Evolutionary conservation across 2,113 vertebrate genomes (phyloP).

Genomic region (Spheniscus mendiculus): DNA sequence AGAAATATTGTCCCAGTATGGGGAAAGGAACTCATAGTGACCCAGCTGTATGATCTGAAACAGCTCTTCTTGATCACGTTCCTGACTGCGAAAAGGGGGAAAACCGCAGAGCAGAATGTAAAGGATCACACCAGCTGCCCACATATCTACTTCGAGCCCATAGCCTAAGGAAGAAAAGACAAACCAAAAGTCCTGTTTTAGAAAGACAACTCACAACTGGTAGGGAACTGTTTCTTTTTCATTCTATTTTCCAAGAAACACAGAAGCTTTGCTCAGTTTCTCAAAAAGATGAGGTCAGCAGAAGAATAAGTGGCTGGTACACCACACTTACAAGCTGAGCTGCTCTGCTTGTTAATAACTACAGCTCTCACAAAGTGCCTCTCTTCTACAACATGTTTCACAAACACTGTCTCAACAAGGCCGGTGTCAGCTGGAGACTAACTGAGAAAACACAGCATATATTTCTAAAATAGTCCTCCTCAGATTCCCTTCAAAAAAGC

Average conservation of each 20-base stretch:
- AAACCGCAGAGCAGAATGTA: slow-evolving; percentile 95
- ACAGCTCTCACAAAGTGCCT: background rate
- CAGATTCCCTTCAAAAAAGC: background rate
- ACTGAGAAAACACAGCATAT: background rate
- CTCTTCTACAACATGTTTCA: background rate
- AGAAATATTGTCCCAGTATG: slow-evolving; percentile 94
- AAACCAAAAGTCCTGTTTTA: background rate
- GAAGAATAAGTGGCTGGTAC: background rate
- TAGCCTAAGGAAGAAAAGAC: slow-evolving; percentile 80
- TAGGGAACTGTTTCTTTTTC: background rate
- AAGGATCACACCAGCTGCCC: slow-evolving; percentile 95
- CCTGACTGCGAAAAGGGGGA: slow-evolving; percentile 92
- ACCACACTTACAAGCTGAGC: background rate
- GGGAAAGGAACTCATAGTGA: slow-evolving; percentile 87
- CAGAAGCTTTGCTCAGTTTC: background rate
- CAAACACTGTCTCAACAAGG: slow-evolving; percentile 4
- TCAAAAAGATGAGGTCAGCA: background rate
- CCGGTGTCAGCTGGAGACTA: background rate
- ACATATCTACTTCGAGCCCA: slow-evolving; percentile 92
- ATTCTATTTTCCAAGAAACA: background rate
- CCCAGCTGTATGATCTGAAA: slow-evolving; percentile 92
- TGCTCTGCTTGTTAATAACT: background rate
- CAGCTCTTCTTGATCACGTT: slow-evolving; percentile 91
- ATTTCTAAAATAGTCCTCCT: slow-evolving; percentile 21
- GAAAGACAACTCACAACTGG: background rate